A percentile compares a stretch with the other conserved stretches of the same genome.
phyloP scores from a whole-genome alignment of 2,797 vertebrate genomes.

The Characodon lateralis region DNA sequence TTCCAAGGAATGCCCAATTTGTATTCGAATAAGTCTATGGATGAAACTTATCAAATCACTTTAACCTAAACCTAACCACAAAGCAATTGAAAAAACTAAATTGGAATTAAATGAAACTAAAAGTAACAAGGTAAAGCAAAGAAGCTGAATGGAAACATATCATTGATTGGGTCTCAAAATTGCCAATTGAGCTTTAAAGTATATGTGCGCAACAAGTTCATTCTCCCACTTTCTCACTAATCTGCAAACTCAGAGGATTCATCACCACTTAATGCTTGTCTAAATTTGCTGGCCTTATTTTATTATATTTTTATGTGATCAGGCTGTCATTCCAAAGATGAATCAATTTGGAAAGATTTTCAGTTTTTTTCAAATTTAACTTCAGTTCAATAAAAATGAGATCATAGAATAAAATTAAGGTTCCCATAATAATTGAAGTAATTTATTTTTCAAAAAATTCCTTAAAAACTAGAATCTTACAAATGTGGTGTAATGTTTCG shows the following conservation, averaged over 20 bases:
- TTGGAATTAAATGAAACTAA: neutral
- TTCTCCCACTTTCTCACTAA: neutral
- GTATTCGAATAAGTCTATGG: neutral
- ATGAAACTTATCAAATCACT: neutral
- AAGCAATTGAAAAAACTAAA: neutral
- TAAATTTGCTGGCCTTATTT: neutral
- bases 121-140: neutral
- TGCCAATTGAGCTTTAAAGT: neutral
- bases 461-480: neutral
- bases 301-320: neutral
- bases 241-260: neutral
- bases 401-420: neutral
- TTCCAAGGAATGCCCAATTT: neutral
- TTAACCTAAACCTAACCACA: neutral
- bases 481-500: neutral
- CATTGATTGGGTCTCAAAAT: neutral
- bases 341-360: neutral
- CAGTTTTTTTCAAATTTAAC: neutral
- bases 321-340: neutral
- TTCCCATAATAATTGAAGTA: neutral
- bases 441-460: neutral
- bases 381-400: neutral
- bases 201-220: neutral
- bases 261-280: neutral
- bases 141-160: neutral